Evolutionary conservation across 2,797 vertebrate genomes (phyloP).

Genomic region (Monodelphis domestica): DNA sequence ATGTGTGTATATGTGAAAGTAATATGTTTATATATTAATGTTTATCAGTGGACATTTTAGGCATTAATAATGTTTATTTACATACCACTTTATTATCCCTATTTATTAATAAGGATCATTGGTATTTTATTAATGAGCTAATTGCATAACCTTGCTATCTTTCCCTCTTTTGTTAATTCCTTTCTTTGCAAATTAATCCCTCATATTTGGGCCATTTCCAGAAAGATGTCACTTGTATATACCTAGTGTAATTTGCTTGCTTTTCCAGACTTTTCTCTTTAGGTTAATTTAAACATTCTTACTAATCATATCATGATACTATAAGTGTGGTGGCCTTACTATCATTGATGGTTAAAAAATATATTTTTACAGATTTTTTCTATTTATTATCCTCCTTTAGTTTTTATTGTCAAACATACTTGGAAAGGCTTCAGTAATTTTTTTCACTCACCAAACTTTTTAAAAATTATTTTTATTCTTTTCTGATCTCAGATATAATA

Average conservation of each 20-base stretch:
- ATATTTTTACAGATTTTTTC: background rate
- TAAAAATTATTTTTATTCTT: background rate
- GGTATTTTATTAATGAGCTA: background rate
- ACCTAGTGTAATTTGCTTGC: background rate
- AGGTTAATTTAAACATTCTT: background rate
- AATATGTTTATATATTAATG: no score
- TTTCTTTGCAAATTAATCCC: no score
- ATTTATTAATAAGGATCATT: no score
- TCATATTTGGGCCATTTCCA: background rate
- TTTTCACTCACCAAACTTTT: background rate
- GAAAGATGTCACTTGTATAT: background rate
- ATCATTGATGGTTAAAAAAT: background rate
- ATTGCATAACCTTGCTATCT: no score
- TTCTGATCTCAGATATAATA: background rate
- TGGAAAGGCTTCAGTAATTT: background rate
- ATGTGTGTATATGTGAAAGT: no score
- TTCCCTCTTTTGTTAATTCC: background rate
- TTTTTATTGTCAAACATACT: background rate
- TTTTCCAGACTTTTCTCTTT: background rate
- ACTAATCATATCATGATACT: background rate
- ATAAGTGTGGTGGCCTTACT: background rate
- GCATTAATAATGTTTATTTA: background rate
- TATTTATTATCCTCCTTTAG: background rate
- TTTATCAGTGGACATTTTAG: background rate
- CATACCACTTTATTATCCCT: background rate